A percentile compares a stretch with the other conserved stretches of the same genome.
phyloP scores from a whole-genome alignment of 35 echinoderm and acorn worm genomes.

The Apostichopus parvimensis region DNA sequence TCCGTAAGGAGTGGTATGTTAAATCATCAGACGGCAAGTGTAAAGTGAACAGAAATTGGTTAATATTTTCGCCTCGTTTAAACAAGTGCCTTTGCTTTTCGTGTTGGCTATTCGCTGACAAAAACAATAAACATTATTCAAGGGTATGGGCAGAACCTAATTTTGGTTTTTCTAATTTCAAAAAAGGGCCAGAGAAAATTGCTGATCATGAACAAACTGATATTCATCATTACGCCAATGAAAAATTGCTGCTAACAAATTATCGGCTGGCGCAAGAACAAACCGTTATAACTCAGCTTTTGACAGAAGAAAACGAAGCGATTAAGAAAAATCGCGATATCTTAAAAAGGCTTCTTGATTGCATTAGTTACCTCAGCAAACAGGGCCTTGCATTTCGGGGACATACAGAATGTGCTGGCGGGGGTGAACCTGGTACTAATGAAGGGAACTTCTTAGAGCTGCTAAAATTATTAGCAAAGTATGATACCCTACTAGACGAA shows the following conservation, averaged over 20 bases:
- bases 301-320: background rate
- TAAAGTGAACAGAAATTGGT: slow-evolving; percentile 1
- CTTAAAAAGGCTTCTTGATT: slow-evolving; percentile 20
- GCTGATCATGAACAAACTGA: slow-evolving; percentile 30
- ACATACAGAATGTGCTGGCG: background rate
- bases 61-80: background rate
- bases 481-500: background rate
- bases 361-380: background rate
- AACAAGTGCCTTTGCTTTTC: slow-evolving; percentile 18
- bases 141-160: slow-evolving; percentile 8
- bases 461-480: slow-evolving; percentile 26
- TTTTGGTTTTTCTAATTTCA: slow-evolving; percentile 18
- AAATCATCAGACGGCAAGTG: slow-evolving; percentile 19
- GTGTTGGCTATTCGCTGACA: slow-evolving; percentile 25
- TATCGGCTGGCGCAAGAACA: slow-evolving; percentile 8
- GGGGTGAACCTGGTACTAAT: background rate
- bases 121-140: background rate
- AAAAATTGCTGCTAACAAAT: slow-evolving; percentile 34
- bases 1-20: slow-evolving; percentile 33
- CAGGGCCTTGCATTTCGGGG: background rate
- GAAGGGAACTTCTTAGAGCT: background rate
- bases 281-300: slow-evolving; percentile 20
- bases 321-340: background rate
- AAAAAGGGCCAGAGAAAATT: slow-evolving; percentile 6
- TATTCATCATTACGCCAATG: background rate